Evolutionary conservation across 2,888 invertebrate genomes (phyloP), one percentile per base, ranked within the genome.

Genomic region (Celastrina argiolus): DNA sequence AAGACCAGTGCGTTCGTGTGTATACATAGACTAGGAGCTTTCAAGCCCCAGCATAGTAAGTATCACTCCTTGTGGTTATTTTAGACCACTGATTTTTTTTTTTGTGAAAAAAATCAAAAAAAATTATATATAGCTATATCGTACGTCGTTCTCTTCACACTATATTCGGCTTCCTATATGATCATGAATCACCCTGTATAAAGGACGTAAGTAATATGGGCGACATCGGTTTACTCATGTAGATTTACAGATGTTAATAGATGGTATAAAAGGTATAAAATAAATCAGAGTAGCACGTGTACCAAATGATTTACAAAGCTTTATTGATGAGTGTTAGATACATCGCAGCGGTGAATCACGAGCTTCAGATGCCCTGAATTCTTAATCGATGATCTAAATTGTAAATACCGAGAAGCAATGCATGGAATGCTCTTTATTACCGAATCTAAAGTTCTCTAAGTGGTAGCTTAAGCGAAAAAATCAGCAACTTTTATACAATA

Each of bases 321-420:
- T 22, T 51, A 51, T 51, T 58, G 31, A 58, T n/a, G 16, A 58
- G 58, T 28, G 28, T 31, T 58, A 31, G 8, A 58, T 18, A n/a
- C 31, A 31, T 31, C 58, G 31, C 58, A 31, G 31, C n/a, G 31
- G 7, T 31, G 28, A 58, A 31, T 58, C 58, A 31, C 58, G 28
- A 58, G 28, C n/a, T 8, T 58, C 28, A 31, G 28, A 28, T 28
- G 56, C 31, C 31, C 31, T 58, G 31, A 58, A 31, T 31, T 58
- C 28, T 28, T 31, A 58, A 31, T 31, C 56, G 56, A 58, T n/a
- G 56, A 58, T 58, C 56, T 14, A 31, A 7, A 58, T 56, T 58
- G 31, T 14, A 31, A 7, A 58, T 56, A 56, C 28, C 10, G 51
- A 51, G 22, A 51, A 51, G 18, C 22, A 51, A 12, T 22, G 18